phyloP scores from a whole-genome alignment of 2,113 vertebrate species.

The Machaerirhynchus nigripectus region DNA sequence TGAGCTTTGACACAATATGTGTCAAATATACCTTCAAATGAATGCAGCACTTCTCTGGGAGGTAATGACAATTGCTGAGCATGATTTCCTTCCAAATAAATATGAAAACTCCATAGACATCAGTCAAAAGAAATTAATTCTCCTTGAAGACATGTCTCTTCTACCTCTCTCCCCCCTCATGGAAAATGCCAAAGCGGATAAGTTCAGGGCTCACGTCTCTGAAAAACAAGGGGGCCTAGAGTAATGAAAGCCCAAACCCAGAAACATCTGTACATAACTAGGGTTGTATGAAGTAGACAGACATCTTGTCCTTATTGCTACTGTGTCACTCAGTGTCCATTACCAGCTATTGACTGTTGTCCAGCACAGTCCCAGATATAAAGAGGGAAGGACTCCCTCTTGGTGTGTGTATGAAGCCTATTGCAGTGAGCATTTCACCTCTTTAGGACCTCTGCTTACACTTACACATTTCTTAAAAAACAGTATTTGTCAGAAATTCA shows the following conservation, averaged over 20 bases:
- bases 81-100: neutral
- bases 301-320: neutral
- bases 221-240: neutral
- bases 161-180: neutral
- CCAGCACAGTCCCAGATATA: neutral
- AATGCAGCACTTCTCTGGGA: neutral
- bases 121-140: constrained; percentile 7
- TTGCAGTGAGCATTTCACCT: neutral
- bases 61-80: neutral
- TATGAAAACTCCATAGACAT: constrained; percentile 1
- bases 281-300: neutral
- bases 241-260: neutral
- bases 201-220: neutral
- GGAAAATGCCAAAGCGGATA: neutral
- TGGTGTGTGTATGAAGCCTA: neutral
- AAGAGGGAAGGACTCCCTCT: neutral
- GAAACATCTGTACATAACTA: neutral
- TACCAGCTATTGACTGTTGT: neutral
- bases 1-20: neutral
- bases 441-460: neutral
- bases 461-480: neutral
- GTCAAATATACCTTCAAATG: neutral
- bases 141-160: neutral
- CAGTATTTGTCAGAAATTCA: neutral
- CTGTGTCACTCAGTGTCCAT: neutral